These are phyloP conservation scores for Mesoclemmys tuberculata DNA, from an alignment of 2,113 vertebrate species.

Conservation along the genomic window DNA sequence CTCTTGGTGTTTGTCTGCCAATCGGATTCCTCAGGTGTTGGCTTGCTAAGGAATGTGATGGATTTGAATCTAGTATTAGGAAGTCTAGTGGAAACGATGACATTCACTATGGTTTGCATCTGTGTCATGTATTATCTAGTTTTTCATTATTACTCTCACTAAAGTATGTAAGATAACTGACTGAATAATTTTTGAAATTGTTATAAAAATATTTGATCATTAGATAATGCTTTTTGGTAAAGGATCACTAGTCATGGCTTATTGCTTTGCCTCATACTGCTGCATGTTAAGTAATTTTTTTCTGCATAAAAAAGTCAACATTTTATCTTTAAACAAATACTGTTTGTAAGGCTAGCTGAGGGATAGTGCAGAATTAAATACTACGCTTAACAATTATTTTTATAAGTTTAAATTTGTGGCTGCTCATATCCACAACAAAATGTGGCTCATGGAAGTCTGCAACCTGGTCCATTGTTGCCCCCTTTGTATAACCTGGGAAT, in stretches of 20 bases:
- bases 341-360: neutral
- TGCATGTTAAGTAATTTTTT: neutral
- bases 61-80: neutral
- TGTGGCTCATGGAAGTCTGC: neutral
- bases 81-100: conserved; percentile 1
- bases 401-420: neutral
- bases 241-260: no score
- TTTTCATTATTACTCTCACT: conserved; percentile 35
- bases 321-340: neutral
- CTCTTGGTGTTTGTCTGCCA: neutral
- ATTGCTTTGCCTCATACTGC: neutral
- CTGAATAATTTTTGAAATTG: neutral
- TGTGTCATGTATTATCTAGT: neutral
- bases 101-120: conserved; percentile 19
- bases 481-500: neutral
- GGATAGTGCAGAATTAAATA: neutral
- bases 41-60: neutral
- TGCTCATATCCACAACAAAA: neutral
- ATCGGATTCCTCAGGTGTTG: conserved; percentile 4
- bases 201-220: neutral
- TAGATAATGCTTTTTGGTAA: neutral
- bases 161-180: neutral
- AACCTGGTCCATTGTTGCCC: neutral
- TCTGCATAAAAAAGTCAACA: neutral
- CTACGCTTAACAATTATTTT: neutral